A percentile compares a stretch with the other conserved stretches of the same genome.
These are phyloP conservation scores for Dermatemys mawii DNA, from an alignment of 2,113 vertebrate species.

Conservation along the genomic window DNA sequence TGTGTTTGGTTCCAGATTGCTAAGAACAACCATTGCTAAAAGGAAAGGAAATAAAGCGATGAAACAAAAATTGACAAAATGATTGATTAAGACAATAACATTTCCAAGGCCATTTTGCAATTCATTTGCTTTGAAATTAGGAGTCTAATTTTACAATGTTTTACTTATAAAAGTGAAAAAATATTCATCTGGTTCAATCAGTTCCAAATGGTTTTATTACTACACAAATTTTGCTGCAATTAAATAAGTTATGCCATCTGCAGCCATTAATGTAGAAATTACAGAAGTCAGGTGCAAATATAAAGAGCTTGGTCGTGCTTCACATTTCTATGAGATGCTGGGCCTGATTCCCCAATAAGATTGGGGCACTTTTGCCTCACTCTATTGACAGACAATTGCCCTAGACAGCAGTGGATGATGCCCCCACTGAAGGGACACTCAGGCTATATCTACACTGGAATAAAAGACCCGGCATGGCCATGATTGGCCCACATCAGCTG, in stretches of 20 bases:
- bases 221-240: background rate
- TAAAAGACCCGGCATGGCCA: background rate
- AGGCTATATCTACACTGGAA: background rate
- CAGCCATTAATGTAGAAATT: background rate
- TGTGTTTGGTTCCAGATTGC: slow-evolving; percentile 94
- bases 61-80: background rate
- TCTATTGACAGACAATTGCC: background rate
- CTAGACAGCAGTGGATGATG: background rate
- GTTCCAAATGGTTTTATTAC: background rate
- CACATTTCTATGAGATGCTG: background rate
- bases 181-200: background rate
- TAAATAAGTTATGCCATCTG: background rate
- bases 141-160: background rate
- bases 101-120: background rate
- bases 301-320: background rate
- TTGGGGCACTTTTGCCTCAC: background rate
- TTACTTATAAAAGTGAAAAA: background rate
- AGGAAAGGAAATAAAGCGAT: background rate
- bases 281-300: background rate
- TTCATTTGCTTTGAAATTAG: background rate
- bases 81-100: background rate
- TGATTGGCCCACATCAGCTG: background rate
- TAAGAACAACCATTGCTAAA: slow-evolving; percentile 91
- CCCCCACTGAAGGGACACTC: background rate
- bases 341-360: background rate